Evolutionary conservation across 1,140 invertebrate species (phyloP).

Genomic region (Eumaeus atala): DNA sequence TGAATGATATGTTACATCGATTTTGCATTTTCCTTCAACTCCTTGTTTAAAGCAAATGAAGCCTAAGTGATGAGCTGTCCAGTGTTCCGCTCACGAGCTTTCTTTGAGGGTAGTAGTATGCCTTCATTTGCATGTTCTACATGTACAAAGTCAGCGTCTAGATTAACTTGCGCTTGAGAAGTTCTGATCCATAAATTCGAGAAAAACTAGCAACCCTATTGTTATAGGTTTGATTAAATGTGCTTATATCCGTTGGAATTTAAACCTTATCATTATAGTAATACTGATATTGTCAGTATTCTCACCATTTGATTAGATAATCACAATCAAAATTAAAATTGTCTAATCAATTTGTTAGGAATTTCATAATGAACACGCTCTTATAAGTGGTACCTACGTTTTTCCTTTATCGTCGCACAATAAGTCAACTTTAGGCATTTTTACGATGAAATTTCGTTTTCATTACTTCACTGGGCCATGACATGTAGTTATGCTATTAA

Average conservation of each 20-base stretch:
- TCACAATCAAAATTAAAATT: slow-evolving; percentile 13
- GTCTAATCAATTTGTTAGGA: slow-evolving; percentile 7
- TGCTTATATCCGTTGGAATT: slow-evolving; percentile 2
- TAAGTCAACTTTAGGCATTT: too few species aligned
- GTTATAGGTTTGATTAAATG: slow-evolving; percentile 8
- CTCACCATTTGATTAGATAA: slow-evolving; percentile 13
- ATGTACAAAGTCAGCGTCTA: slow-evolving; percentile 1
- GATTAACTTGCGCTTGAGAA: neutral
- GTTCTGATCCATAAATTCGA: neutral
- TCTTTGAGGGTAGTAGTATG: too few species aligned
- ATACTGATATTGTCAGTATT: neutral
- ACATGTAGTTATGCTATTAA: too few species aligned
- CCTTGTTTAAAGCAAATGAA: too few species aligned
- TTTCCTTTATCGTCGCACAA: too few species aligned
- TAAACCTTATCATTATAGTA: neutral
- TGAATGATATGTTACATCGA: too few species aligned
- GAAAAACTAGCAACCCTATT: slow-evolving; percentile 1
- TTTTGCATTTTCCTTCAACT: too few species aligned
- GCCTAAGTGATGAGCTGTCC: too few species aligned
- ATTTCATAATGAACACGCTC: slow-evolving; percentile 10
- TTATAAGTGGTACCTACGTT: slow-evolving; percentile 13
- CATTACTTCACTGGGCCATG: too few species aligned
- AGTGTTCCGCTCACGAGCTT: too few species aligned
- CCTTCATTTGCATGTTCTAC: neutral
- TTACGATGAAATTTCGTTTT: too few species aligned